These are phyloP conservation scores for Terrapene triunguis DNA, from an alignment of 2,113 vertebrate genomes.

Conservation along the genomic window DNA sequence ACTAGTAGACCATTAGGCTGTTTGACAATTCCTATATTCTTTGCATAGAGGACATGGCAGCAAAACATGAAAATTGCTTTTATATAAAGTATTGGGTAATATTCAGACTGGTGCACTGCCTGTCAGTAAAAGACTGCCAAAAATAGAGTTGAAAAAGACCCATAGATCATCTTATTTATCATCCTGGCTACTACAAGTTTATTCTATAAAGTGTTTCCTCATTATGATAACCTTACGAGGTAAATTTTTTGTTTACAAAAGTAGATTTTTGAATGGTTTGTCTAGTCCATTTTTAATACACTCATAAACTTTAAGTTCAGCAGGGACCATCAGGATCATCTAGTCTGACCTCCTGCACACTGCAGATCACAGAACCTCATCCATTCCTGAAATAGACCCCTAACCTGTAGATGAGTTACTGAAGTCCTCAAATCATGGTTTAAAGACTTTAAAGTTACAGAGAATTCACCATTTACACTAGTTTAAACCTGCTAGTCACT, in stretches of 20 bases:
- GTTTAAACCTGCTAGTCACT: too few species aligned
- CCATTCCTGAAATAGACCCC: too few species aligned
- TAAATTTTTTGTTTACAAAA: background rate
- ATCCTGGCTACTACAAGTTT: background rate
- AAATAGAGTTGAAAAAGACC: background rate
- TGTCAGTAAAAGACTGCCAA: background rate
- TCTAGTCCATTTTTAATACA: background rate
- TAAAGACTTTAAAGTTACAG: too few species aligned
- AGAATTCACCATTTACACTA: too few species aligned
- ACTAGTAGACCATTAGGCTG: background rate
- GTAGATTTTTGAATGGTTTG: background rate
- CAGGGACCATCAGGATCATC: too few species aligned
- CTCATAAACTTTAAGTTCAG: too few species aligned
- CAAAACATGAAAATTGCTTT: background rate
- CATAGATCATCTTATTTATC: background rate
- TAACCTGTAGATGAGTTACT: too few species aligned
- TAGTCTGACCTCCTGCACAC: too few species aligned
- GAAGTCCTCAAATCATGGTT: too few species aligned
- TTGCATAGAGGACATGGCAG: background rate
- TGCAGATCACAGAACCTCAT: too few species aligned
- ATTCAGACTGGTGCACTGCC: background rate
- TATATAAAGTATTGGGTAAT: background rate
- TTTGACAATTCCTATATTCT: background rate
- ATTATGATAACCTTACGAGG: background rate
- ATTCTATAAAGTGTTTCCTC: background rate